Conservation (phyloP, 2,888 invertebrate genomes). For the Nomada hirtipes region DNA sequence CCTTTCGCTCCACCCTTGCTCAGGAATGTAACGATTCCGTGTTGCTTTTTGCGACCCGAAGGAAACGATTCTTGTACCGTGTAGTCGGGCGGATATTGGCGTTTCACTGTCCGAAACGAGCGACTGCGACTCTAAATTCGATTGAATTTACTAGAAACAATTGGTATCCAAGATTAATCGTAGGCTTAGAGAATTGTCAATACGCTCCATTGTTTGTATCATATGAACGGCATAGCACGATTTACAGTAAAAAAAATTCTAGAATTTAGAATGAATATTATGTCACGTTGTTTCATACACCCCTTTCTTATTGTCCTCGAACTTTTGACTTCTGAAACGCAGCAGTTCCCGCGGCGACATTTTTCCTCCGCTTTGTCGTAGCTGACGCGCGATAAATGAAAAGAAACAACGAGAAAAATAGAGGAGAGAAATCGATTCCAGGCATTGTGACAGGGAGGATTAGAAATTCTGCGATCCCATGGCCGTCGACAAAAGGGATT, state of each 20-base stretch:
- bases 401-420: constrained; percentile 13
- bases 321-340: constrained; percentile 16
- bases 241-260: background rate
- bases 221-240: too few species aligned
- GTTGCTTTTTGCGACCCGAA: constrained; percentile 22
- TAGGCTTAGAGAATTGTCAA: too few species aligned
- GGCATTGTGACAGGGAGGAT: constrained; percentile 16
- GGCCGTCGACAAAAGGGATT: constrained; percentile 40
- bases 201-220: too few species aligned
- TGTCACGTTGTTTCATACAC: too few species aligned
- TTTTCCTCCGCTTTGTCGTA: constrained; percentile 2
- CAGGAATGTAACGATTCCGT: constrained; percentile 52
- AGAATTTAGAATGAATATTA: background rate
- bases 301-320: constrained; percentile 11
- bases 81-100: too few species aligned
- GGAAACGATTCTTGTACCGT: constrained; percentile 6
- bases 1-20: constrained; percentile 10
- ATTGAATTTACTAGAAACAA: too few species aligned
- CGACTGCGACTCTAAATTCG: too few species aligned
- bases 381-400: constrained; percentile 20
- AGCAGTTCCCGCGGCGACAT: background rate
- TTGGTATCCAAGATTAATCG: too few species aligned
- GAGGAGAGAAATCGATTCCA: background rate
- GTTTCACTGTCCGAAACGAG: too few species aligned
- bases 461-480: constrained; percentile 30